Base-by-base conservation (phyloP, 2,797 vertebrate species). In the Sebastes hubbsi region DNA sequence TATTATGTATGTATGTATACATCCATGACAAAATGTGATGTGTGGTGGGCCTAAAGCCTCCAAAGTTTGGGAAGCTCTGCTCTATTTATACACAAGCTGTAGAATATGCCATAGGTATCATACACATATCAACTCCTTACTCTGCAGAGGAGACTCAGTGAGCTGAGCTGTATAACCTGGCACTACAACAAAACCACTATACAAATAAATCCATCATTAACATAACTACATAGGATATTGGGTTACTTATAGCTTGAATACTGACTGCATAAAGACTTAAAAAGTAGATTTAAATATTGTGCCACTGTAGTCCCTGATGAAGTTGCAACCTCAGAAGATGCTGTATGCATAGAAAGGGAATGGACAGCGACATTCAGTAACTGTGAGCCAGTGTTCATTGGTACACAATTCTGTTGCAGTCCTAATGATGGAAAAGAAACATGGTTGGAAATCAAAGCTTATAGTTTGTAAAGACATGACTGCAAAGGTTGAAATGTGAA, bases 401-500 rank as follows among this genome's bases (percentile, higher is more conserved):
- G 9, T 60, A 30, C 9, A 52, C 12, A 54, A 38, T 42, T 64
- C 2, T 56, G 72, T 24, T 42, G 32, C 34, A 58, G 2, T 52
- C 30, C 10, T 73, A 63, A 62, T 11, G 38, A 69, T 12, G 49
- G 22, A 73, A 29, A 3, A 24, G 2, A n/a, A 72, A 52, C 29
- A 22, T 60, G 54, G 16, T 29, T 63, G 13, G 13, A 69, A 56
- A 56, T 76, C 29, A 65, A 64, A 22, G 18, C 46, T 66, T 13
- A 1, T 1, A 20, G 34, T 58, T 60, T 25, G 36, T 36, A 61
- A 63, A 74, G 38, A 72, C 46, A 36, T 63, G 69, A 70, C 30
- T 46, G 64, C 20, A 38, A 49, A 52, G 77, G 71, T 71, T 61
- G 25, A 82, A 54, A 75, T 61, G 54, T 64, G 42, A 73, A 78